A percentile compares a stretch with the other conserved stretches of the same genome.
These are phyloP conservation scores for Zaprionus tsacasi DNA, from an alignment of 1,140 invertebrate species.

Conservation along the genomic window DNA sequence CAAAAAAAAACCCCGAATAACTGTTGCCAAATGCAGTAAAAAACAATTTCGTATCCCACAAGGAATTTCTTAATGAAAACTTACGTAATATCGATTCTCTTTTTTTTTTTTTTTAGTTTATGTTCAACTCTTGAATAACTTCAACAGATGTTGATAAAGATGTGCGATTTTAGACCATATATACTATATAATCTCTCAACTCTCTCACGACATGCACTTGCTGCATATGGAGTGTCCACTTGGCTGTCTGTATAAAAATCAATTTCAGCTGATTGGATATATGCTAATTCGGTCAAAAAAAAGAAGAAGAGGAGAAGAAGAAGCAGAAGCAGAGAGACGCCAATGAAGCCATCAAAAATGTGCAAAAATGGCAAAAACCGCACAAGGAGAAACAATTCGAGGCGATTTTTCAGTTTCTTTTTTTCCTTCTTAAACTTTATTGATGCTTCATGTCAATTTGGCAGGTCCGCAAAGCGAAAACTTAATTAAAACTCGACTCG, in stretches of 20 bases:
- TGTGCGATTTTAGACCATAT: not conserved
- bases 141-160: slow-evolving; percentile 8
- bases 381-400: slow-evolving; percentile 45
- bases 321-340: slow-evolving; percentile 12
- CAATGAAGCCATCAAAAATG: slow-evolving; percentile 73
- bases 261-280: slow-evolving; percentile 66
- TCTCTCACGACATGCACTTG: not conserved
- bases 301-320: not conserved
- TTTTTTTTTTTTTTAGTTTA: not conserved
- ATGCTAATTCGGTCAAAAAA: slow-evolving; percentile 61
- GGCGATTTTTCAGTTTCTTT: slow-evolving; percentile 3
- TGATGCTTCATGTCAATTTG: slow-evolving; percentile 68
- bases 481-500: slow-evolving; percentile 66
- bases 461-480: slow-evolving; percentile 63
- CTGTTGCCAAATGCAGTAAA: not conserved
- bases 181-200: not conserved
- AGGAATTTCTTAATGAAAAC: slow-evolving; percentile 5
- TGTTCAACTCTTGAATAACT: slow-evolving; percentile 9
- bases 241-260: slow-evolving; percentile 23
- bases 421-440: slow-evolving; percentile 73
- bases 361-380: slow-evolving; percentile 23
- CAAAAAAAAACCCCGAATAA: not conserved
- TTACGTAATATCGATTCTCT: not conserved
- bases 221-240: slow-evolving; percentile 55
- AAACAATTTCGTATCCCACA: slow-evolving; percentile 6